These are phyloP conservation scores for Magallana ariakensis DNA, from an alignment of 1,140 invertebrate genomes.

Conservation along the genomic window DNA sequence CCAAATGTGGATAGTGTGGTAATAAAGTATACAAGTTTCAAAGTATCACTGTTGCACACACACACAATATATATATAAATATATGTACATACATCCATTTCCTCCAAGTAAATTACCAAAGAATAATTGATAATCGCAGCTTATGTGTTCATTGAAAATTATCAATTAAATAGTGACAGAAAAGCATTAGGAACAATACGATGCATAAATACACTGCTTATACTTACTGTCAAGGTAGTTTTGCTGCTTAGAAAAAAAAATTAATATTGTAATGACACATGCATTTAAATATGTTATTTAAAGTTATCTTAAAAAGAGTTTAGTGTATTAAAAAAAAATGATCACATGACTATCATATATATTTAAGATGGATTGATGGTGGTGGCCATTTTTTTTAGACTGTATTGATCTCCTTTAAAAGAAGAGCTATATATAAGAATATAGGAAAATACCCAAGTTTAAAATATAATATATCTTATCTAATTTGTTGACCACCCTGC, in stretches of 20 bases:
- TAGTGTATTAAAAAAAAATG: neutral
- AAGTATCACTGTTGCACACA: neutral
- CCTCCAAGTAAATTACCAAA: neutral
- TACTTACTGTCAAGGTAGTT: constrained; percentile 11
- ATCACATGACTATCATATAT: too few relatives aligned
- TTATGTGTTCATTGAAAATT: neutral
- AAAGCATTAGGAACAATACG: neutral
- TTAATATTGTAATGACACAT: neutral
- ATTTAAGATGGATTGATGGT: too few relatives aligned
- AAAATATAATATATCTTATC: too few relatives aligned
- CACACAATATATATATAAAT: too few relatives aligned
- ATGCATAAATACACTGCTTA: constrained; percentile 14
- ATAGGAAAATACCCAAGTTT: too few relatives aligned
- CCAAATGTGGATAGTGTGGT: too few relatives aligned
- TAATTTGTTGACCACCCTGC: too few relatives aligned
- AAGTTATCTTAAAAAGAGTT: neutral
- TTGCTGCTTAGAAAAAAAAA: constrained; percentile 1
- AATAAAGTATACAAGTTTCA: too few relatives aligned
- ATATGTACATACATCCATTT: neutral
- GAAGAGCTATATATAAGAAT: too few relatives aligned
- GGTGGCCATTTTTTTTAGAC: too few relatives aligned
- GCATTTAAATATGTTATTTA: neutral
- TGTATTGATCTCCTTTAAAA: too few relatives aligned
- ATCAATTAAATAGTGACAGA: constrained; percentile 11
- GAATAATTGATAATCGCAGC: neutral